Conservation (phyloP, 64 coral and sea anemone species). For the Stichodactyla helianthus region DNA sequence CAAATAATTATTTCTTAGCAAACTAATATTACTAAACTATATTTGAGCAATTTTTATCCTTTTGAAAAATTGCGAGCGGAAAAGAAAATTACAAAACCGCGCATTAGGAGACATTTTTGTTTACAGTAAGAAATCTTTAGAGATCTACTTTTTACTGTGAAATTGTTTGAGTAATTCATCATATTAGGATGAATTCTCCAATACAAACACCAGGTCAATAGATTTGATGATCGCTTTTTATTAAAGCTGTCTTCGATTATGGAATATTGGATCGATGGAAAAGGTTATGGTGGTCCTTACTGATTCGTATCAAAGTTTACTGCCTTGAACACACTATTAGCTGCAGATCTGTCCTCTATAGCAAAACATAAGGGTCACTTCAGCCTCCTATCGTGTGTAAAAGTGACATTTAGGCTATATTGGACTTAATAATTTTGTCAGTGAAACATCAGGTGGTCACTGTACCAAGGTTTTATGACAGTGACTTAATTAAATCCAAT, state of each 20-base stretch:
- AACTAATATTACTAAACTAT: background rate
- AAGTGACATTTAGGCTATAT: too few species aligned
- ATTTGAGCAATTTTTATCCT: background rate
- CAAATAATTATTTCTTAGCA: background rate
- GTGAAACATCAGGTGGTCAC: too few species aligned
- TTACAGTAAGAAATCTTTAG: background rate
- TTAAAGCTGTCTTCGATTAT: background rate
- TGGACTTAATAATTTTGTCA: too few species aligned
- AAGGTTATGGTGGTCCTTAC: too few species aligned
- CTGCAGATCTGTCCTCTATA: too few species aligned
- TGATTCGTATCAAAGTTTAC: too few species aligned
- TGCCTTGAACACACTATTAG: too few species aligned
- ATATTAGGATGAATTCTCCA: too few species aligned
- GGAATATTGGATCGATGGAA: background rate
- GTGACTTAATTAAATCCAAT: too few species aligned
- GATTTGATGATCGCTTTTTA: background rate
- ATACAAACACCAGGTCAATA: background rate
- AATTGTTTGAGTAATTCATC: background rate
- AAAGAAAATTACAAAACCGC: background rate
- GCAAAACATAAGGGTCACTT: too few species aligned
- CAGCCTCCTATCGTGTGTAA: too few species aligned
- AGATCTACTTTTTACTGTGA: background rate
- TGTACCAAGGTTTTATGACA: too few species aligned
- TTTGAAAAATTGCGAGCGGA: background rate
- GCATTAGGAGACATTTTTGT: background rate